Base-by-base conservation (phyloP, 2,113 vertebrate species). In the Cathartes aura region DNA sequence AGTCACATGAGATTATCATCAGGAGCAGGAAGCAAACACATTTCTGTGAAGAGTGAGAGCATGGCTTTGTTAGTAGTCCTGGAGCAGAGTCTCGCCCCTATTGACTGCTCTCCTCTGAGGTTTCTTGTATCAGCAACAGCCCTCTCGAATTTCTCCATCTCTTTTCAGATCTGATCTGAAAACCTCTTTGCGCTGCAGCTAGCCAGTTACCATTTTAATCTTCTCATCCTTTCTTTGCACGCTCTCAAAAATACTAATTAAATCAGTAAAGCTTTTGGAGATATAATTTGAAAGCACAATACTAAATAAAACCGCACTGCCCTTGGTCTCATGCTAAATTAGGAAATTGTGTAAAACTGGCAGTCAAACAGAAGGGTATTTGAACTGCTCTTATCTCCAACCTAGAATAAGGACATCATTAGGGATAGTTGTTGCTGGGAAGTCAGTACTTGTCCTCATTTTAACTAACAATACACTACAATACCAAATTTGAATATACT, bases 361-460 rank as follows among this genome's bases (percentile, higher is more conserved):
- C 91, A 91, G 89, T 64, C 56, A 92, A 79, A 96, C 70, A 96
- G 89, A 91, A 78, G 74, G 38, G 29, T 87, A 82, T 91, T 95
- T 95, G 66, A 89, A 62, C 66, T 89, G 68, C 70, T 92, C 72
- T 93, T 97, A 95, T 93, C 96, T 96, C 76, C 96, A n/a, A 89
- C 48, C 45, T 87, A 88, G 87, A 90, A 91, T 80, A 89, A 94
- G 78, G 73, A 45, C 74, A 95, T 93, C 45, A 64, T 93, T 83
- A 95, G 67, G 45, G 58, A 73, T 38, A 85, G 74, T 94, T 80
- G 70, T 76, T 93, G 26, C 66, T 71, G 84, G 78, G 73, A 96
- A 96, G 78, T 91, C 93, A 82, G 78, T 87, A 42, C 84, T 93
- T 94, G 89, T 89, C 91, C 93, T 96, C 70, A 34, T 96, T 96